A percentile compares a stretch with the other conserved stretches of the same genome.
phyloP scores from a whole-genome alignment of 1,140 invertebrate species.

The Monochamus saltuarius region DNA sequence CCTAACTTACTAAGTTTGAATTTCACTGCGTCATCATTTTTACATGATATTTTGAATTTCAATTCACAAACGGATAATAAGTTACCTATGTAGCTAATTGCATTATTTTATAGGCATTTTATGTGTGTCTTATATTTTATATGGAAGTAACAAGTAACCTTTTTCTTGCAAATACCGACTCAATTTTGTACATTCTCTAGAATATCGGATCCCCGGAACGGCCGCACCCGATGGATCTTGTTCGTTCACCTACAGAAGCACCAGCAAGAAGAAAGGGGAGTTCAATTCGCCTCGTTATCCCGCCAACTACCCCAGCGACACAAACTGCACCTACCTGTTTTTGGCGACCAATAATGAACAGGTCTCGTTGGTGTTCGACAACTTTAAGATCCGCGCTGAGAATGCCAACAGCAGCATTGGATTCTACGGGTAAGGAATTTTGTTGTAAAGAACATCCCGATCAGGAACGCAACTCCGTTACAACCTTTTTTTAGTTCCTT shows the following conservation, averaged over 20 bases:
- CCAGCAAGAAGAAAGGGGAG: conserved; percentile 80
- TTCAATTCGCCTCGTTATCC: conserved; percentile 96
- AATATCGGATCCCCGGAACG: conserved; percentile 93
- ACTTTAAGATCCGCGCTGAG: conserved; percentile 83
- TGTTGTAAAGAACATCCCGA: background rate
- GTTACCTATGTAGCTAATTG: no score
- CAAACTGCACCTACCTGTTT: conserved; percentile 91
- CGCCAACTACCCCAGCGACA: conserved; percentile 90
- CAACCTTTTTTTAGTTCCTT: no score
- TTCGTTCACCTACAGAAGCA: conserved; percentile 87
- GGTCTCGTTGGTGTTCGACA: conserved; percentile 88
- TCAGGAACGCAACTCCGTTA: no score
- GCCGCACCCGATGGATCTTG: conserved; percentile 87
- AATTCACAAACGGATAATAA: no score
- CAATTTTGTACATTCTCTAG: conserved; percentile 52
- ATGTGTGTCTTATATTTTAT: no score
- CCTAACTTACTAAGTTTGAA: no score
- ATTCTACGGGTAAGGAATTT: conserved; percentile 58
- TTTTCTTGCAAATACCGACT: no score
- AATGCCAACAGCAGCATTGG: conserved; percentile 61
- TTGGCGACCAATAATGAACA: conserved; percentile 83
- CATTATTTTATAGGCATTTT: no score
- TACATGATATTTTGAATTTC: no score
- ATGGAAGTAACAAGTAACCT: no score
- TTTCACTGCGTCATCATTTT: no score